Percentiles rank a stretch among this genome's conserved stretches.
Evolutionary conservation across 2,888 invertebrate species (phyloP).

Genomic region (Notocelia uddmanniana): DNA sequence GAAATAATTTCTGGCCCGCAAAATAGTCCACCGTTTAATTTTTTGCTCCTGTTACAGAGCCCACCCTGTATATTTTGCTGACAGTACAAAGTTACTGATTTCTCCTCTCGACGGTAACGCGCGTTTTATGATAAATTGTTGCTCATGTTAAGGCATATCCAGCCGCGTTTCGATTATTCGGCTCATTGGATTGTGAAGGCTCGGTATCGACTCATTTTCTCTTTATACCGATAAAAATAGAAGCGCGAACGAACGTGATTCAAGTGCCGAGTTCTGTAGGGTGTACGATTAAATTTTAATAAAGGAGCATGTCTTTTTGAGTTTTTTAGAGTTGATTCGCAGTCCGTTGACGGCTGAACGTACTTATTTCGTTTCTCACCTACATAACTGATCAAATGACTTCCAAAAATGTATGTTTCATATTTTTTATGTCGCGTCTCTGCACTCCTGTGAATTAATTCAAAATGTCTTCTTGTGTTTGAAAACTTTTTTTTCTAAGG

Average conservation of each 20-base stretch:
- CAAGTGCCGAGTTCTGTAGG: constrained; percentile 19
- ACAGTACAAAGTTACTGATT: constrained; percentile 1
- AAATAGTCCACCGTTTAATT: too few species aligned
- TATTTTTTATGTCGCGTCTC: too few species aligned
- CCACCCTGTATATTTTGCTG: background rate
- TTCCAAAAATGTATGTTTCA: background rate
- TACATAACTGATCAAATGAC: background rate
- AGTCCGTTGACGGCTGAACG: background rate
- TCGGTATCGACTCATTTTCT: constrained; percentile 43
- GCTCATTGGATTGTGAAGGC: constrained; percentile 43
- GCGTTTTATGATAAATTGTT: constrained; percentile 43
- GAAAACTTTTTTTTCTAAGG: too few species aligned
- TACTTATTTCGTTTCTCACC: background rate
- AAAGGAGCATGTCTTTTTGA: constrained; percentile 10
- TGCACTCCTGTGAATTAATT: too few species aligned
- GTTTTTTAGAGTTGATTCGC: background rate
- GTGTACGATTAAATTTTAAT: constrained; percentile 16
- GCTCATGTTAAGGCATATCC: constrained; percentile 39
- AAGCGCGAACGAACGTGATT: constrained; percentile 2
- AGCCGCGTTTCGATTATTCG: constrained; percentile 43
- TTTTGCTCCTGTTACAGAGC: too few species aligned
- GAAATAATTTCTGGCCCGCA: too few species aligned
- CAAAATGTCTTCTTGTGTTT: too few species aligned
- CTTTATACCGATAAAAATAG: constrained; percentile 25
- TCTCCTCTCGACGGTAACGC: constrained; percentile 5